Percentiles rank a stretch among this genome's conserved stretches.
These are phyloP conservation scores for Ophiothrix spiculata DNA, from an alignment of 35 echinoderm and acorn worm genomes.

Conservation along the genomic window DNA sequence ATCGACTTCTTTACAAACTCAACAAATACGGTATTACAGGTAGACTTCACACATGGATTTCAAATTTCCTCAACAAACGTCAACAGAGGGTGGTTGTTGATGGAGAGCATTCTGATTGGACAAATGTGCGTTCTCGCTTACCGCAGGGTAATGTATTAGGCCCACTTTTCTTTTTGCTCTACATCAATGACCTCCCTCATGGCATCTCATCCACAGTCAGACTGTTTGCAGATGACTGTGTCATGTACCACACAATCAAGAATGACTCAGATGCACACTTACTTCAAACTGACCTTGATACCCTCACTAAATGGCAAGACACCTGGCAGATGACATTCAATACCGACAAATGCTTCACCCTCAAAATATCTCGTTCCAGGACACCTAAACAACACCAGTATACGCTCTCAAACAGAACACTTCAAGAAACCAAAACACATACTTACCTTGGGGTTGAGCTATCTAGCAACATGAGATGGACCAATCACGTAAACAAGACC, in stretches of 20 bases:
- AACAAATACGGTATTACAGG: neutral
- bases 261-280: neutral
- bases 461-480: constrained; percentile 29
- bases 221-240: constrained; percentile 37
- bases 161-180: constrained; percentile 4
- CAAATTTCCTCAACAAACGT: constrained; percentile 6
- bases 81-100: neutral
- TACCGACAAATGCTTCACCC: constrained; percentile 22
- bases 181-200: constrained; percentile 16
- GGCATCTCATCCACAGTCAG: neutral
- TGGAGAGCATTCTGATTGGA: neutral
- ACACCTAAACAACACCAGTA: neutral
- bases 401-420: neutral
- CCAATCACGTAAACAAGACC: constrained; percentile 20
- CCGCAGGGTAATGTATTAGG: constrained; percentile 24
- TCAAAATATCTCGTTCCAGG: constrained; percentile 3
- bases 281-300: constrained; percentile 46
- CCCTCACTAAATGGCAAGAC: constrained; percentile 19
- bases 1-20: constrained; percentile 4
- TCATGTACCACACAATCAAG: constrained; percentile 19
- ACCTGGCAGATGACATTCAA: constrained; percentile 50
- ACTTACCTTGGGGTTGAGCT: constrained; percentile 49
- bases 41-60: neutral
- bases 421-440: neutral
- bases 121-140: neutral